Conservation (phyloP, 2,888 invertebrate species). For the Eristalis pertinax region DNA sequence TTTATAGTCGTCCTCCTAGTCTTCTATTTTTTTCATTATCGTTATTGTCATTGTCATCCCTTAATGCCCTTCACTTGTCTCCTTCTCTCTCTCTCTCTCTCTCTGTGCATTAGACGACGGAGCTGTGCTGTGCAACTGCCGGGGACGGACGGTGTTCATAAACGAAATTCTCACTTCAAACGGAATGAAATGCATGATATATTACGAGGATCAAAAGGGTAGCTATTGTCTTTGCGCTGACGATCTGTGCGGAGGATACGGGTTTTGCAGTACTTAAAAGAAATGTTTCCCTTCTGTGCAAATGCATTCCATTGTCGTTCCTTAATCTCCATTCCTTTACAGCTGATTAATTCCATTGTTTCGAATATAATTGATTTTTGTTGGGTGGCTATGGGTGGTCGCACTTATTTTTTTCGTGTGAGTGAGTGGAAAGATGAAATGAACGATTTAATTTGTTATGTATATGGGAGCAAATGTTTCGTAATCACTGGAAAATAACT, state of each 20-base stretch:
- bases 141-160: conserved; percentile 8
- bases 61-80: conserved; percentile 17
- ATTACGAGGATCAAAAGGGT: conserved; percentile 8
- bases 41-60: conserved; percentile 36
- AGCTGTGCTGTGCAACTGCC: neutral
- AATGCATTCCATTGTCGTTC: conserved; percentile 3
- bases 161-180: conserved; percentile 3
- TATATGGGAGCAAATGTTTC: neutral
- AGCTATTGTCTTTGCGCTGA: neutral
- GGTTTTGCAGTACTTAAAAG: neutral
- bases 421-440: neutral
- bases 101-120: neutral
- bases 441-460: neutral
- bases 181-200: conserved; percentile 14
- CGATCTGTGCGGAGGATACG: neutral
- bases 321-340: neutral
- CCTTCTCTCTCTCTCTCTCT: neutral
- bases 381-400: neutral
- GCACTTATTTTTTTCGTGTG: neutral
- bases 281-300: neutral
- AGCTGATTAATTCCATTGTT: conserved; percentile 1
- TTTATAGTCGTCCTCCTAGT: neutral
- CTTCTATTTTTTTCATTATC: neutral
- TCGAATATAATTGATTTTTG: neutral
- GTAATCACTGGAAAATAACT: neutral